Evolutionary conservation across 2,113 vertebrate genomes (phyloP).

Genomic region (Sarotherodon lohbergeri): DNA sequence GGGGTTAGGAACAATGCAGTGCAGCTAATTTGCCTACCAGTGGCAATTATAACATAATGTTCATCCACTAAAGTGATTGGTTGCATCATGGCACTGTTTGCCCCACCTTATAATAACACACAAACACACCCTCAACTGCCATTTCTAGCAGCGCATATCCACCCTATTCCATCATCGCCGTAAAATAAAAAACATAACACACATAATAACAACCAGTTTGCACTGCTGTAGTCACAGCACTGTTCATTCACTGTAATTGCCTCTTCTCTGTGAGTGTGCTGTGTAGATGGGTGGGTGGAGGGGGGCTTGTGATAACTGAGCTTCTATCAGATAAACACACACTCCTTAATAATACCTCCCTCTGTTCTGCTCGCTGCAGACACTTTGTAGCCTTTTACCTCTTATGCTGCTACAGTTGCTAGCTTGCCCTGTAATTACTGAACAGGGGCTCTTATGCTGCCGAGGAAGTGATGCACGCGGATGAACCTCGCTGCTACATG

Average conservation of each 20-base stretch:
- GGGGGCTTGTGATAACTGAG: not conserved
- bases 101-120: not conserved
- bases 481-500: not conserved
- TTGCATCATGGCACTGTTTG: not conserved
- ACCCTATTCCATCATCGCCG: not conserved
- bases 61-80: not conserved
- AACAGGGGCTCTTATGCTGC: not conserved
- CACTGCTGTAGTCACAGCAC: not conserved
- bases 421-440: constrained; percentile 23
- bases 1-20: not conserved
- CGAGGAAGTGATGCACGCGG: not conserved
- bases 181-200: not conserved
- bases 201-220: not conserved
- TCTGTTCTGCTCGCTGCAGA: not conserved
- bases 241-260: constrained; percentile 15
- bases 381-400: constrained; percentile 4
- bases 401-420: not conserved
- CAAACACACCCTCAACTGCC: not conserved
- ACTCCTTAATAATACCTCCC: constrained; percentile 20
- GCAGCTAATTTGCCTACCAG: not conserved
- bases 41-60: not conserved
- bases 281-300: not conserved
- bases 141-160: not conserved
- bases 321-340: not conserved
- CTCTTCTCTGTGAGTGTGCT: not conserved